Conservation (phyloP, 2,888 invertebrate species). For the Aphidoletes aphidimyza region DNA sequence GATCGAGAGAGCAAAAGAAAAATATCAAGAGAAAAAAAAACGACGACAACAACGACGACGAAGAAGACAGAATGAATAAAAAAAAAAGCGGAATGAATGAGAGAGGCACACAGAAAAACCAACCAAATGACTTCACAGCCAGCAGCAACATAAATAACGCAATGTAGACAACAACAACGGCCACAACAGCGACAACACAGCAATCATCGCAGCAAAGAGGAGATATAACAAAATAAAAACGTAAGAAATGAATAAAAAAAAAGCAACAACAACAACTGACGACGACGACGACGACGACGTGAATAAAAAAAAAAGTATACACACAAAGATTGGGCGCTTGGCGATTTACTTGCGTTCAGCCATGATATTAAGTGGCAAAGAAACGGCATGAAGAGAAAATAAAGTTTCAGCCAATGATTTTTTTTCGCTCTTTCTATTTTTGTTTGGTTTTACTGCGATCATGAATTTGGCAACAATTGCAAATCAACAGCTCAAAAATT, state of each 20-base stretch:
- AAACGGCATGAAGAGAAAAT: background rate
- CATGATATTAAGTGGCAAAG: background rate
- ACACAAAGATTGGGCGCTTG: background rate
- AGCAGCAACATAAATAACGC: conserved; percentile 51
- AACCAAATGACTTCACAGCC: conserved; percentile 49
- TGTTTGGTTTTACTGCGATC: no score
- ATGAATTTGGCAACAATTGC: conserved; percentile 10
- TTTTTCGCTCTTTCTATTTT: no score
- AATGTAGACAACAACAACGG: conserved; percentile 5
- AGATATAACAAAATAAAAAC: background rate
- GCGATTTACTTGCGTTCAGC: background rate
- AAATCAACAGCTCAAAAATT: no score
- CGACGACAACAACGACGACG: background rate
- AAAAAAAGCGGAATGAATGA: background rate
- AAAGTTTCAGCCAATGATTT: background rate
- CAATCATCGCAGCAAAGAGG: conserved; percentile 36
- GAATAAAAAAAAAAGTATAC: background rate
- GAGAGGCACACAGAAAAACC: background rate
- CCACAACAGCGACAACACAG: conserved; percentile 22
- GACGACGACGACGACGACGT: background rate
- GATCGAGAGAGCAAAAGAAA: background rate
- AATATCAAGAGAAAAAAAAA: background rate
- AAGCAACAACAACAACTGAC: background rate
- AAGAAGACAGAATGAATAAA: background rate
- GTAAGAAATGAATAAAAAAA: background rate